Percentiles rank a stretch among this genome's conserved stretches.
Conservation (phyloP, 2,113 vertebrate genomes). For the Nyctibius bracteatus region DNA sequence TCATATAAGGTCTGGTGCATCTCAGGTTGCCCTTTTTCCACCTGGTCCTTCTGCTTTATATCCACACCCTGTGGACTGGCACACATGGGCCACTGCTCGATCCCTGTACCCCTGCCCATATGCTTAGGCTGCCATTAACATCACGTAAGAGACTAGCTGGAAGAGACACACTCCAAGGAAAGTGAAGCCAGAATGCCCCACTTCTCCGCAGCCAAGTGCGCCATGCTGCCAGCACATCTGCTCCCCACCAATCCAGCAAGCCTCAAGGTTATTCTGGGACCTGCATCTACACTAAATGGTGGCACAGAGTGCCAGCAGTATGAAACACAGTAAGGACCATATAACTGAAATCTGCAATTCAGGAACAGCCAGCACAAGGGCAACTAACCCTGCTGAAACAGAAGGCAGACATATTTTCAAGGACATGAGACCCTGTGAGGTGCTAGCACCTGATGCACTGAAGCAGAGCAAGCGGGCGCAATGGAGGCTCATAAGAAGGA, state of each 20-base stretch:
- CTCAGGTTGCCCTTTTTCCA: background rate
- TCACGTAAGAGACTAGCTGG: background rate
- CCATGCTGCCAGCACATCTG: slow-evolving; percentile 49
- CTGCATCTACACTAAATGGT: background rate
- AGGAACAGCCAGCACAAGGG: background rate
- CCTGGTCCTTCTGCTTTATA: background rate
- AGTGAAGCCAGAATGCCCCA: slow-evolving; percentile 2
- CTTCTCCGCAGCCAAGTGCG: background rate
- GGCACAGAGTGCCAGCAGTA: background rate
- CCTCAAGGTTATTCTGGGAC: background rate
- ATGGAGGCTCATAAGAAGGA: background rate
- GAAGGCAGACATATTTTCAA: background rate
- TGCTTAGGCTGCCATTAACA: background rate
- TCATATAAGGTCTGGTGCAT: background rate
- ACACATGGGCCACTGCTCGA: background rate
- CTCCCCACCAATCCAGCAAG: background rate
- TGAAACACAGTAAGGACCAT: background rate
- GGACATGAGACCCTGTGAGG: fast-evolving
- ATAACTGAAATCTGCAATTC: background rate
- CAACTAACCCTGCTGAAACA: background rate
- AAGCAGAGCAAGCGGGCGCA: background rate
- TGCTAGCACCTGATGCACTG: background rate
- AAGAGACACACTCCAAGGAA: background rate
- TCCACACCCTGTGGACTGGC: background rate
- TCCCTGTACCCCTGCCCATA: background rate